These are phyloP conservation scores for Girardia tigrina DNA, from an alignment of 2,888 invertebrate genomes.

Conservation along the genomic window DNA sequence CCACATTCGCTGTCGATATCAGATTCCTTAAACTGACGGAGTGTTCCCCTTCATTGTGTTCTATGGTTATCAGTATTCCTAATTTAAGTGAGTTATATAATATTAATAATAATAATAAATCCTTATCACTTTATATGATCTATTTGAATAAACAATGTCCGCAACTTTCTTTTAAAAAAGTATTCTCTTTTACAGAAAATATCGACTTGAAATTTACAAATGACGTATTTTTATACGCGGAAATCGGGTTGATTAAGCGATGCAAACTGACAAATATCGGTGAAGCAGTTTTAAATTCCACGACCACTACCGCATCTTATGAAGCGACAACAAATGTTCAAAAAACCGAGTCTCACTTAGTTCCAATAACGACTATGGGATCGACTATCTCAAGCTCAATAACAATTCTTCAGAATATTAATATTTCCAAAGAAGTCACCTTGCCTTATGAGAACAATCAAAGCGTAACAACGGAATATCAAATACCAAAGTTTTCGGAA, in stretches of 20 bases:
- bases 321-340: neutral
- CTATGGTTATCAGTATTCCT: neutral
- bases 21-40: neutral
- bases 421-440: neutral
- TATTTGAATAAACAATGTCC: too few relatives aligned
- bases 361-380: neutral
- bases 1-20: neutral
- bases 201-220: constrained; percentile 5
- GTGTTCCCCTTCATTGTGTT: neutral
- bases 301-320: neutral
- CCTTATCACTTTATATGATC: too few relatives aligned
- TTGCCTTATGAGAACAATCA: neutral
- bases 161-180: too few relatives aligned
- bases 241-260: neutral
- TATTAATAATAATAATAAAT: too few relatives aligned
- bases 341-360: neutral
- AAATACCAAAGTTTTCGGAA: neutral
- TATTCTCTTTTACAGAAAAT: neutral
- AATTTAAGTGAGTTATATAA: too few relatives aligned
- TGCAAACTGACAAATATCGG: neutral
- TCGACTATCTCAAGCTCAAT: neutral
- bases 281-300: neutral
- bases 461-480: neutral
- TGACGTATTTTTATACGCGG: neutral
- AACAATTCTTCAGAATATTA: neutral